Percentiles rank a stretch among this genome's conserved stretches.
These are phyloP conservation scores for Dryococelus australis DNA, from an alignment of 2,888 invertebrate genomes.

Conservation along the genomic window DNA sequence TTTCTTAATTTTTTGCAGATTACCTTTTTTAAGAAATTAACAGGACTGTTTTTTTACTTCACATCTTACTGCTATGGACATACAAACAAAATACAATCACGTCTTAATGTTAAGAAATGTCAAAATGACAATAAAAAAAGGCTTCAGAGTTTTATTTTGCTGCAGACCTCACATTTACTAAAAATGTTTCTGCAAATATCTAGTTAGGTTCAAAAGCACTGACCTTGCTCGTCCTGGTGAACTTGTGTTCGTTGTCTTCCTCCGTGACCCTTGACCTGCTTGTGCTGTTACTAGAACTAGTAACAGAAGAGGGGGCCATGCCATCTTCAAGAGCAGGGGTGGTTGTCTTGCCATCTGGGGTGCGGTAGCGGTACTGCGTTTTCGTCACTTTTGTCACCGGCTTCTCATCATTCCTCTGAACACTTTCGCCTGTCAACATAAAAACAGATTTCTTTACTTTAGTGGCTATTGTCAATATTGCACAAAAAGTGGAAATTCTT, in stretches of 20 bases:
- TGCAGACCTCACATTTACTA: too few species aligned
- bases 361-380: slow-evolving; percentile 68
- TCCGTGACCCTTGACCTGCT: slow-evolving; percentile 35
- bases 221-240: slow-evolving; percentile 18
- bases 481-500: neutral
- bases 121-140: too few species aligned
- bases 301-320: slow-evolving; percentile 38
- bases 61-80: too few species aligned
- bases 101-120: too few species aligned
- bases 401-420: slow-evolving; percentile 71
- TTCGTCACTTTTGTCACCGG: slow-evolving; percentile 74
- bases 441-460: slow-evolving; percentile 20
- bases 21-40: too few species aligned
- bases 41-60: too few species aligned
- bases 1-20: too few species aligned
- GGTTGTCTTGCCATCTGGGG: slow-evolving; percentile 46
- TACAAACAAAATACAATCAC: too few species aligned
- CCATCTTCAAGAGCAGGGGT: neutral
- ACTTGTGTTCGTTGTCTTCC: slow-evolving; percentile 30
- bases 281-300: slow-evolving; percentile 35
- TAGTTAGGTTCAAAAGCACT: neutral
- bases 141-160: too few species aligned
- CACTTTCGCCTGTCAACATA: slow-evolving; percentile 70
- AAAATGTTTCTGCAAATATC: too few species aligned
- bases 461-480: neutral